These are phyloP conservation scores for Pogonocherus hispidulus DNA, from an alignment of 2,888 invertebrate species.

Conservation along the genomic window DNA sequence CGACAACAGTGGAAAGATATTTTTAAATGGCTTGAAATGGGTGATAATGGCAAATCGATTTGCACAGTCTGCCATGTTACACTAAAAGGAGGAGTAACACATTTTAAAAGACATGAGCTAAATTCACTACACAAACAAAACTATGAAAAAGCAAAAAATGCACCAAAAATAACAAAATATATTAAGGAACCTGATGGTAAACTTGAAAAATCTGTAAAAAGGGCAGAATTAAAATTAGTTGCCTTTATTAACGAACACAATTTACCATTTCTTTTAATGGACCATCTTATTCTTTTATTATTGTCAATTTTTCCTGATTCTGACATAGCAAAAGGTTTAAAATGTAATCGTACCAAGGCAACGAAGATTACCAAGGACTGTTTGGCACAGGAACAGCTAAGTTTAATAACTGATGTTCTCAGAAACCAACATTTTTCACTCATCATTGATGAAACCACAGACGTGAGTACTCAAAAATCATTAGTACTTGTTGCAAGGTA, in stretches of 20 bases:
- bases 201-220: background rate
- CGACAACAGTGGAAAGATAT: background rate
- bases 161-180: background rate
- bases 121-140: background rate
- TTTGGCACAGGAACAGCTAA: background rate
- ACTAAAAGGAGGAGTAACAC: background rate
- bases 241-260: background rate
- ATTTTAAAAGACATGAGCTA: background rate
- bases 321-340: background rate
- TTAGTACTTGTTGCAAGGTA: background rate
- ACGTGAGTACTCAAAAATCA: background rate
- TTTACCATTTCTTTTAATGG: background rate
- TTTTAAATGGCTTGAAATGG: background rate
- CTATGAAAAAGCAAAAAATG: background rate
- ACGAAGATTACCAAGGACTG: background rate
- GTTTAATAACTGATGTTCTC: background rate
- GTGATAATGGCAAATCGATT: background rate
- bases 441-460: background rate
- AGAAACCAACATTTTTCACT: background rate
- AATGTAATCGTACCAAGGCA: background rate
- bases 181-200: background rate
- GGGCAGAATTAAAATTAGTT: background rate
- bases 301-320: background rate
- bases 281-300: background rate
- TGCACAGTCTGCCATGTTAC: background rate